Percentiles rank a stretch among this genome's conserved stretches.
These are phyloP conservation scores for Papilio polytes DNA, from an alignment of 1,140 invertebrate species.

Conservation along the genomic window DNA sequence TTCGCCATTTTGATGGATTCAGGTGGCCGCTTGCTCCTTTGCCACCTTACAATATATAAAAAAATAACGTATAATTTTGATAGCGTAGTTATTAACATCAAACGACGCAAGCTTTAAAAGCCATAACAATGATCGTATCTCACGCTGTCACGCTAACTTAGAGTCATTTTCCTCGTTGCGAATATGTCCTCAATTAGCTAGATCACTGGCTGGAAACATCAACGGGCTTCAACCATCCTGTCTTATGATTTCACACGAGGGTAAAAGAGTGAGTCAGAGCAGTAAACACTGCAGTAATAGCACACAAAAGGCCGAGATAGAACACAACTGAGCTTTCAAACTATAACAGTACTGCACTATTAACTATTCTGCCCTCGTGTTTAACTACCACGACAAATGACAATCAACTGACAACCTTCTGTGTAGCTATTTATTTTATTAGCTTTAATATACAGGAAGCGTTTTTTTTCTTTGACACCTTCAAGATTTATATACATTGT, in stretches of 20 bases:
- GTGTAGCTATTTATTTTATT: conserved; percentile 31
- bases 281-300: not conserved
- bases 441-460: conserved; percentile 27
- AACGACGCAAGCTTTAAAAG: not conserved
- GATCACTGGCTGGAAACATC: conserved; percentile 31
- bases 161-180: conserved; percentile 22
- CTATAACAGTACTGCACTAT: not conserved
- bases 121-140: conserved; percentile 13
- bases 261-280: not conserved
- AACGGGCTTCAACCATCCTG: not conserved
- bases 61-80: not conserved
- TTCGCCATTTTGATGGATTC: too few relatives aligned
- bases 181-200: conserved; percentile 31
- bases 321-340: not conserved
- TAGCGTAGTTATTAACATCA: not conserved
- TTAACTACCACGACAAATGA: not conserved
- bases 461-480: conserved; percentile 10
- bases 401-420: conserved; percentile 15
- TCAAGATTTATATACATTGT: conserved; percentile 8
- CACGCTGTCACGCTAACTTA: conserved; percentile 22
- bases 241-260: not conserved
- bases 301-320: not conserved
- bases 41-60: too few relatives aligned
- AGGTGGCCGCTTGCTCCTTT: too few relatives aligned
- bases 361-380: not conserved